phyloP scores from a whole-genome alignment of 2,797 vertebrate genomes.

The Lutjanus campechanus region DNA sequence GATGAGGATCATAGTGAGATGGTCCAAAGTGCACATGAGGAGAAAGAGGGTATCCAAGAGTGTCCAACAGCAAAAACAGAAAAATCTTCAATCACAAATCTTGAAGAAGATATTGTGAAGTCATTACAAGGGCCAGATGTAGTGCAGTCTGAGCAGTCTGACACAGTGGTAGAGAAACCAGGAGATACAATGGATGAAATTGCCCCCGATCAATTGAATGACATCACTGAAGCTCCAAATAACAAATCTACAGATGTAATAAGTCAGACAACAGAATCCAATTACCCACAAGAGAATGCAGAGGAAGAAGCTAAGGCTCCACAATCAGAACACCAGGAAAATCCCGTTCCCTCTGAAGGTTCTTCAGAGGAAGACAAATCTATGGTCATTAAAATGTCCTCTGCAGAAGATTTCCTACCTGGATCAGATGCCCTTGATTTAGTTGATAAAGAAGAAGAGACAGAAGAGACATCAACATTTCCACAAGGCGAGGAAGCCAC shows the following conservation, averaged over 20 bases:
- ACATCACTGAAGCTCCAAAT: conserved; percentile 2
- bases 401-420: conserved; percentile 21
- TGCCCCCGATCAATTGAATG: not conserved
- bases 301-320: not conserved
- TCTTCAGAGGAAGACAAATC: conserved; percentile 11
- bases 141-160: conserved; percentile 9
- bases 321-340: conserved; percentile 10
- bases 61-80: conserved; percentile 21
- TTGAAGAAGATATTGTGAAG: conserved; percentile 13
- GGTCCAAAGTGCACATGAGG: not conserved
- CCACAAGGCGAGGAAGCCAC: conserved; percentile 3
- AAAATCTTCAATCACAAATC: not conserved
- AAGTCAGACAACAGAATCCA: conserved; percentile 4
- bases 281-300: not conserved
- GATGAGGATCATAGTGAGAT: not conserved
- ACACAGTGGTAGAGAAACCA: conserved; percentile 1
- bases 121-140: not conserved
- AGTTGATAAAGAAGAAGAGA: conserved; percentile 2
- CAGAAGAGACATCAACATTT: conserved; percentile 13
- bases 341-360: not conserved
- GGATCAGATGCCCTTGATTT: conserved; percentile 15
- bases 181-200: conserved; percentile 1
- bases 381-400: not conserved
- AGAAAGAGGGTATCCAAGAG: conserved; percentile 3
- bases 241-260: not conserved